A percentile compares a stretch with the other conserved stretches of the same genome.
Conservation (phyloP, 2,113 vertebrate genomes). For the Polypterus bichir region DNA sequence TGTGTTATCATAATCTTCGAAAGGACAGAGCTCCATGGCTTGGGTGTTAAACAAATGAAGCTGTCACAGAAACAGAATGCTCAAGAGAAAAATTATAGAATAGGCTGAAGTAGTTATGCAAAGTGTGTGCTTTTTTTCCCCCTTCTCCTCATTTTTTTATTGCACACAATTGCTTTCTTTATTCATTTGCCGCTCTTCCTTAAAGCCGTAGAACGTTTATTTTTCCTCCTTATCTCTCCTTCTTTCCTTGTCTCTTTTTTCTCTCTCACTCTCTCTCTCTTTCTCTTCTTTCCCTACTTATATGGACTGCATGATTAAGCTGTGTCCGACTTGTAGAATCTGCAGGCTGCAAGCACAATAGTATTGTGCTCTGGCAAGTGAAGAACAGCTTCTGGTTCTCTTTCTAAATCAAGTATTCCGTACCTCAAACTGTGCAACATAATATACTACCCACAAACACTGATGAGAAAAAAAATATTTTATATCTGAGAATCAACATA, state of each 20-base stretch:
- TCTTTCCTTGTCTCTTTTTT: not conserved
- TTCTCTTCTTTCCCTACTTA: constrained; percentile 32
- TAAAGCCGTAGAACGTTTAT: constrained; percentile 41
- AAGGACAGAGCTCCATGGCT: constrained; percentile 43
- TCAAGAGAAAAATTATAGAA: constrained; percentile 62
- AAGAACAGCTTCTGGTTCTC: constrained; percentile 30
- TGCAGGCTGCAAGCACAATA: constrained; percentile 41
- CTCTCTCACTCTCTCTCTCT: constrained; percentile 18
- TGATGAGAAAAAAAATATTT: constrained; percentile 62
- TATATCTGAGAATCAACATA: constrained; percentile 90
- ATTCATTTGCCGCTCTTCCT: constrained; percentile 37
- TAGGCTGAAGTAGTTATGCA: constrained; percentile 54
- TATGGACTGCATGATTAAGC: constrained; percentile 55
- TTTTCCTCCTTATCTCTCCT: constrained; percentile 30
- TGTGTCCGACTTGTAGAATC: constrained; percentile 49
- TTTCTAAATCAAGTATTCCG: constrained; percentile 34
- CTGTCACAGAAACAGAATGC: constrained; percentile 61
- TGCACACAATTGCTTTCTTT: constrained; percentile 27
- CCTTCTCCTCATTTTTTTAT: constrained; percentile 19
- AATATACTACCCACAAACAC: constrained; percentile 66
- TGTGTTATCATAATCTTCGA: constrained; percentile 54
- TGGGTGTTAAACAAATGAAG: constrained; percentile 71
- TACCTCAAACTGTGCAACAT: constrained; percentile 46
- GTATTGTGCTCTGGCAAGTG: constrained; percentile 29
- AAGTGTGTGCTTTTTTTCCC: constrained; percentile 32